phyloP scores from a whole-genome alignment of 2,888 invertebrate genomes.

The Heliconius erato region DNA sequence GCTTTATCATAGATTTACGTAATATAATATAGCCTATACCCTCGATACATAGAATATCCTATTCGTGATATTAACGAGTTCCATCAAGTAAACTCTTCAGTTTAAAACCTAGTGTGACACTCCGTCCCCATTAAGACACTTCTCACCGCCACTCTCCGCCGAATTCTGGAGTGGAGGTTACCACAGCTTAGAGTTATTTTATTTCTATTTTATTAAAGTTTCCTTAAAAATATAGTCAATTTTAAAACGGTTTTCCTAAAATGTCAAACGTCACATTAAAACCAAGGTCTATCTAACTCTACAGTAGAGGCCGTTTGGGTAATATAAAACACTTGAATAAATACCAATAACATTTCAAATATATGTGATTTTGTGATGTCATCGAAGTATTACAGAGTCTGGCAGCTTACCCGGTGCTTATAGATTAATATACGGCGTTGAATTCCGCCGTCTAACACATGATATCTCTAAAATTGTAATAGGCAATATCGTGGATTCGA shows the following conservation, averaged over 20 bases:
- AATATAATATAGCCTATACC: too few relatives aligned
- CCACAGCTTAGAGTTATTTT: too few relatives aligned
- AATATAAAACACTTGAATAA: neutral
- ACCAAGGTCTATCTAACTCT: slow-evolving; percentile 25
- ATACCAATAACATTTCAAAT: neutral
- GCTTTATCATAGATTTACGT: too few relatives aligned
- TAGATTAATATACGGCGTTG: neutral
- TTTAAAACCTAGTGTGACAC: too few relatives aligned
- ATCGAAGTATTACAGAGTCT: neutral
- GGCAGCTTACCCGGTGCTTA: neutral
- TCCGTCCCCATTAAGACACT: too few relatives aligned
- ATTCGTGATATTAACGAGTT: too few relatives aligned
- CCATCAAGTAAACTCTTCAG: too few relatives aligned
- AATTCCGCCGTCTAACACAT: neutral
- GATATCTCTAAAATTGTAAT: neutral
- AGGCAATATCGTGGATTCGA: too few relatives aligned
- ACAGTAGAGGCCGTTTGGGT: neutral
- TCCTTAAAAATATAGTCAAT: slow-evolving; percentile 2
- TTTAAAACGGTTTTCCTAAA: slow-evolving; percentile 20
- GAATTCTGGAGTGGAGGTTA: too few relatives aligned
- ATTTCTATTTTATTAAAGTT: neutral
- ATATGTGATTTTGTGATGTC: neutral
- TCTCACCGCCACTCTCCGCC: too few relatives aligned
- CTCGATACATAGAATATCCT: too few relatives aligned
- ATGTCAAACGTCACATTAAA: slow-evolving; percentile 33